Base-by-base conservation (phyloP, 2,888 invertebrate species). In the Drosophila ustulata region DNA sequence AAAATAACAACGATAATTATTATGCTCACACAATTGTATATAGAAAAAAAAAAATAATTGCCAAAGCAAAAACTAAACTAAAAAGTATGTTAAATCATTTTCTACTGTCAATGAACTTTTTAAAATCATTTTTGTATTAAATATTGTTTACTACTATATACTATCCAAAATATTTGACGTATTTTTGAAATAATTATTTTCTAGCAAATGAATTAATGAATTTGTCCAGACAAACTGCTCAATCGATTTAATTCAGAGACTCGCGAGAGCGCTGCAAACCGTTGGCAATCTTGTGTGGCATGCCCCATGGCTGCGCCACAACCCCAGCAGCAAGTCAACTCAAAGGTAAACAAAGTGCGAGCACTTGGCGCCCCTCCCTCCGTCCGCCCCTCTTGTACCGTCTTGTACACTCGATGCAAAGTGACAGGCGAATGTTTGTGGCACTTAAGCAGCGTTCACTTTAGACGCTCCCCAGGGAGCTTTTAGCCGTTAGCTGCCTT, bases 321-420 rank as follows among this genome's bases (percentile, higher is more conserved):
- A 37, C 25, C 59, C 32, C 23, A 37, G 13, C 30, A 6, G 4
- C 23, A 30, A 26, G 32, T 30, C 43, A 55, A 61, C 67, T 76
- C 67, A 51, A 51, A 75, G 65, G 75, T 75, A 75, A 75, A 75
- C 77, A 75, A 75, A 72, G 59, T 65, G 43, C 46, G 45, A 45
- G 28, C 57, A 49, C n/a, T 4, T n/a, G n/a, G n/a, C n/a, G 25
- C 23, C 7, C 26, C 18, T 9, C 55, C 37, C 39, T 3, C 13
- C 18, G 18, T 2, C 26, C n/a, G 7, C 23, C 0, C 8, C 30
- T 4, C 30, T 4, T 52, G 18, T 2, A 18, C 18, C 18, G 1
- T 18, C 18, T 3, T 6, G 26, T 11, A 18, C 13, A 32, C 13
- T 7, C 18, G 49, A 50, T 56, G 50, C 8, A 13, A 43, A 23